phyloP scores from a whole-genome alignment of 2,113 vertebrate genomes.

The Onychorhynchus coronatus region DNA sequence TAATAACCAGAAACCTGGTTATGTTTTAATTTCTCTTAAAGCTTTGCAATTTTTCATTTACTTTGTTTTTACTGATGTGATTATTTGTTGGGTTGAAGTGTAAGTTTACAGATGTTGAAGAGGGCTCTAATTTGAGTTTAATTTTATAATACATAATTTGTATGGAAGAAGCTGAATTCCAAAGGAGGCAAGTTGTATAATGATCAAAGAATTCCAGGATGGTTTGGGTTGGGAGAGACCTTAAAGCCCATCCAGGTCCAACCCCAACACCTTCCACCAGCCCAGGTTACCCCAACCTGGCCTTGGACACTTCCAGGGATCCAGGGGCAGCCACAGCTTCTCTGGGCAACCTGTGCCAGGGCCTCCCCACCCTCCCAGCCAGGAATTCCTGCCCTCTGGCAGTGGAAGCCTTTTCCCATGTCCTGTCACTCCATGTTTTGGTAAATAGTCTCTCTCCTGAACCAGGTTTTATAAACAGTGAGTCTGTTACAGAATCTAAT shows the following conservation, averaged over 20 bases:
- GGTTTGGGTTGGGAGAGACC: neutral
- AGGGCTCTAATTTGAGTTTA: neutral
- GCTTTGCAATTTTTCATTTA: neutral
- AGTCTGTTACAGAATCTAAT: neutral
- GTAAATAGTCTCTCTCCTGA: accelerated
- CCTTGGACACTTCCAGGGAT: neutral
- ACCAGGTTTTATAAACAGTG: neutral
- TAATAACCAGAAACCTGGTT: neutral
- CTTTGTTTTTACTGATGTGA: neutral
- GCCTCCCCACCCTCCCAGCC: neutral
- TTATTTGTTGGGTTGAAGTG: neutral
- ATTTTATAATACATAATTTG: neutral
- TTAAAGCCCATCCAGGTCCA: neutral
- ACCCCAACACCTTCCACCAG: neutral
- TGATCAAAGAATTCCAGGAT: neutral
- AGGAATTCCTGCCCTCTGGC: neutral
- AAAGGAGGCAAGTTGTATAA: neutral
- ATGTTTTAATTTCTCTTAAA: neutral
- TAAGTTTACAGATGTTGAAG: neutral
- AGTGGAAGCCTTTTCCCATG: neutral
- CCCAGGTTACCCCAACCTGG: neutral
- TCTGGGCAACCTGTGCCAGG: neutral
- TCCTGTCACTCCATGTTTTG: neutral
- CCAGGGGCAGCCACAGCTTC: neutral
- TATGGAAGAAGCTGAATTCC: neutral